Conservation (phyloP, 2,888 invertebrate genomes). For the Phytoseiulus persimilis region DNA sequence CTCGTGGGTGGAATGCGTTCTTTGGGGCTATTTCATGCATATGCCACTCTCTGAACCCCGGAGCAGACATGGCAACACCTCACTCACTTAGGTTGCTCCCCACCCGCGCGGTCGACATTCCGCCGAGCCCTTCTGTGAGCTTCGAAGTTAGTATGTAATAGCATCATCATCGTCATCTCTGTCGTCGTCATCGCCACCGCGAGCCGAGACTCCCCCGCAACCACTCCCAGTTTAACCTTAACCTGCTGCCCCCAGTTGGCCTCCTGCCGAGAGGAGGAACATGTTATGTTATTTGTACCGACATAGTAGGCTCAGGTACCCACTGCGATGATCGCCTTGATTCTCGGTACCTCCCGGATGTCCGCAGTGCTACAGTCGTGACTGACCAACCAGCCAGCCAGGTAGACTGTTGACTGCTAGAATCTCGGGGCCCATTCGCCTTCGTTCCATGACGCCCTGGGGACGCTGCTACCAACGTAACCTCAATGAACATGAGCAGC, state of each 20-base stretch:
- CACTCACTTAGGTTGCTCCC: not conserved
- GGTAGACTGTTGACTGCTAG: not conserved
- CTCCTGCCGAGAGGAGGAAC: not conserved
- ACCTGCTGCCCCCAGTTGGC: not conserved
- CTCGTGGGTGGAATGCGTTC: not conserved
- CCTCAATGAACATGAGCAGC: not conserved
- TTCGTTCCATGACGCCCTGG: not conserved
- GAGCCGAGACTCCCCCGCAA: not conserved
- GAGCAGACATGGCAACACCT: not conserved
- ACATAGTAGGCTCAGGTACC: not conserved
- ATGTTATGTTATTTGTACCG: not conserved
- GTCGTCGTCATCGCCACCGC: not conserved
- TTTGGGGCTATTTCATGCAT: not conserved
- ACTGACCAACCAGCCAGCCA: not conserved
- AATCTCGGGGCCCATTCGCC: not conserved
- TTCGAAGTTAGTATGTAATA: not conserved
- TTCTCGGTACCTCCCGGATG: not conserved
- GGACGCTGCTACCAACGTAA: not conserved
- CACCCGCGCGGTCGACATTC: not conserved
- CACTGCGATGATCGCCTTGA: constrained; percentile 5
- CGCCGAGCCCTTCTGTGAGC: not conserved
- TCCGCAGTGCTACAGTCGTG: not conserved
- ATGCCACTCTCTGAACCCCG: not conserved
- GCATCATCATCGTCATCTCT: not conserved
- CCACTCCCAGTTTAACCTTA: not conserved